Evolutionary conservation across 2,113 vertebrate genomes (phyloP).

Genomic region (Eidolon helvum): DNA sequence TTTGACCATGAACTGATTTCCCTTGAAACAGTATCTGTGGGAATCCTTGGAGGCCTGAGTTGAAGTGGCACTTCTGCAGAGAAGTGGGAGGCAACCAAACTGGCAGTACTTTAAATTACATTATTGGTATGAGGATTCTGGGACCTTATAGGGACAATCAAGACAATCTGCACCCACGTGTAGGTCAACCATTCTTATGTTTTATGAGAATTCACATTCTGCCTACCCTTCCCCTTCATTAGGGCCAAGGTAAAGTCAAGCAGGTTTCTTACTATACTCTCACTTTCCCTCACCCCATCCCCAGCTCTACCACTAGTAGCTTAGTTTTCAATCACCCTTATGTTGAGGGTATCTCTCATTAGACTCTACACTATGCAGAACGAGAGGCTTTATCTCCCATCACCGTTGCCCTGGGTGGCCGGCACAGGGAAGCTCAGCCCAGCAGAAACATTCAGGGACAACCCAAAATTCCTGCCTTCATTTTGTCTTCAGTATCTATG

Average conservation of each 20-base stretch:
- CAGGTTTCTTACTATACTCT: background rate
- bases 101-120: background rate
- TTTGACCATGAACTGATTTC: background rate
- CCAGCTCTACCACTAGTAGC: no score
- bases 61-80: background rate
- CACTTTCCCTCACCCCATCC: fast-evolving
- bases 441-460: background rate
- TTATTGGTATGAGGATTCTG: background rate
- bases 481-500: background rate
- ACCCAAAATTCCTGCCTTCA: background rate
- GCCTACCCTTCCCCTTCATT: background rate
- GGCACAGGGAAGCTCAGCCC: background rate
- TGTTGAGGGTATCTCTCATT: background rate
- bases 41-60: background rate
- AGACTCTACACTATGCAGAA: background rate
- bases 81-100: background rate
- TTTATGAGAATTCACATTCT: background rate
- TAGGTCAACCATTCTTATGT: background rate
- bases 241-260: background rate
- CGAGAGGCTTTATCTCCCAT: background rate
- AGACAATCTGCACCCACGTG: background rate
- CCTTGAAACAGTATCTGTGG: background rate
- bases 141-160: background rate
- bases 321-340: background rate
- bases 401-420: background rate